Evolutionary conservation across 2,113 vertebrate species (phyloP).

Genomic region (Beaufortia kweichowensis): DNA sequence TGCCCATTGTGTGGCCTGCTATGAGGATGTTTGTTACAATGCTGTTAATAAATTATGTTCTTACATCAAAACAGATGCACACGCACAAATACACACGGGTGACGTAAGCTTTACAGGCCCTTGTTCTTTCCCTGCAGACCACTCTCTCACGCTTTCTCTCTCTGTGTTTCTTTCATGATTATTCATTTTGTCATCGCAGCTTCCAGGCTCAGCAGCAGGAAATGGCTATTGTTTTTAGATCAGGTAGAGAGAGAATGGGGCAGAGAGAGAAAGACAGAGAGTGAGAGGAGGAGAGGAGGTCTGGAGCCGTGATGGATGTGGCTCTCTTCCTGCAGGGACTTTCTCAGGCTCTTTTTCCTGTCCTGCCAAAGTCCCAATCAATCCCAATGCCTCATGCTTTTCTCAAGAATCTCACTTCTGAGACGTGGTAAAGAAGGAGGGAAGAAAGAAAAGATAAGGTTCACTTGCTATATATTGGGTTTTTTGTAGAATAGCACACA

Average conservation of each 20-base stretch:
- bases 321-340: conserved; percentile 82
- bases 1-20: conserved; percentile 4
- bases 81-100: conserved; percentile 57
- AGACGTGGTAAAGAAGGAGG: conserved; percentile 17
- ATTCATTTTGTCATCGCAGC: conserved; percentile 60
- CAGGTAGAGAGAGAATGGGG: conserved; percentile 62
- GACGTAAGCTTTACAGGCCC: conserved; percentile 37
- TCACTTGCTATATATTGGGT: conserved; percentile 6
- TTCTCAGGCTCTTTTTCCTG: conserved; percentile 83
- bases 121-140: conserved; percentile 33
- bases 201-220: conserved; percentile 72
- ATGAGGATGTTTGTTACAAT: conserved; percentile 21
- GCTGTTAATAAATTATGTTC: conserved; percentile 1
- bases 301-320: conserved; percentile 76
- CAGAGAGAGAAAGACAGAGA: conserved; percentile 54
- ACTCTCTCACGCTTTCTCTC: conserved; percentile 29
- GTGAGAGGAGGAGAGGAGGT: conserved; percentile 52
- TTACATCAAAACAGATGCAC: conserved; percentile 13
- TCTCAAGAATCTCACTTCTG: conserved; percentile 23
- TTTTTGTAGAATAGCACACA: neutral
- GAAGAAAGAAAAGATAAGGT: conserved; percentile 48
- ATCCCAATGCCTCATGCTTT: conserved; percentile 22
- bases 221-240: conserved; percentile 84
- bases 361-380: conserved; percentile 45
- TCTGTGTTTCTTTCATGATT: conserved; percentile 32